Evolutionary conservation across 1,140 invertebrate species (phyloP).

Genomic region (Zophobas atratus): DNA sequence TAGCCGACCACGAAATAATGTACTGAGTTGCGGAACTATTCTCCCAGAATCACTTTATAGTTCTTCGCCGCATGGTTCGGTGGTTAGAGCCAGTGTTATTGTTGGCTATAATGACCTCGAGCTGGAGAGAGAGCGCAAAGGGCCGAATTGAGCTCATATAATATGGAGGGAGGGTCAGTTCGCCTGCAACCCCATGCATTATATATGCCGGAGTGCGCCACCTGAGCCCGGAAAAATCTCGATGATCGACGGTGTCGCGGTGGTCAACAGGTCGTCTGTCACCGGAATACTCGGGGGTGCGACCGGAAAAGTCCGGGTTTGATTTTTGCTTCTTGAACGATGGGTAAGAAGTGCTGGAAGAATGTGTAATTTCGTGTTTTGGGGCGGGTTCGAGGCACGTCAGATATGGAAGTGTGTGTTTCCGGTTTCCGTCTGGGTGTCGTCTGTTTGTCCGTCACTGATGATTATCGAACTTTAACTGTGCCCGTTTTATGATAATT

Average conservation of each 20-base stretch:
- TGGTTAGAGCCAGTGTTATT: constrained; percentile 53
- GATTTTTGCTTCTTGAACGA: too few relatives aligned
- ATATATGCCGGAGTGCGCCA: constrained; percentile 42
- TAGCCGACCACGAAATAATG: constrained; percentile 56
- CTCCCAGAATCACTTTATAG: constrained; percentile 58
- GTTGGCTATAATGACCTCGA: constrained; percentile 54
- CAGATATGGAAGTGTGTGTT: too few relatives aligned
- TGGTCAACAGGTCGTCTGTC: constrained; percentile 46
- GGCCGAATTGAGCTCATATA: constrained; percentile 44
- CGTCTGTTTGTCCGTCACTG: too few relatives aligned
- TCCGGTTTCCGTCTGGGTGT: too few relatives aligned
- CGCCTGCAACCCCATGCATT: constrained; percentile 44
- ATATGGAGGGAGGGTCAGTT: constrained; percentile 51
- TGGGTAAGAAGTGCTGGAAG: too few relatives aligned
- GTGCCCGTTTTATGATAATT: too few relatives aligned
- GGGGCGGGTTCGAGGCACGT: too few relatives aligned
- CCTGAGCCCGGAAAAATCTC: constrained; percentile 2
- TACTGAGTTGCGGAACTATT: constrained; percentile 57
- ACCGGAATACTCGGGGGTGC: neutral
- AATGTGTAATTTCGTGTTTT: too few relatives aligned
- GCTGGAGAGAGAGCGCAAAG: constrained; percentile 42
- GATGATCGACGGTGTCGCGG: constrained; percentile 20
- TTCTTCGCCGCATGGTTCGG: constrained; percentile 55
- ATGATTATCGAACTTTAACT: too few relatives aligned
- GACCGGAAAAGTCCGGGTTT: neutral